Conservation (phyloP, 2,113 vertebrate genomes). For the Alligator sinensis region DNA sequence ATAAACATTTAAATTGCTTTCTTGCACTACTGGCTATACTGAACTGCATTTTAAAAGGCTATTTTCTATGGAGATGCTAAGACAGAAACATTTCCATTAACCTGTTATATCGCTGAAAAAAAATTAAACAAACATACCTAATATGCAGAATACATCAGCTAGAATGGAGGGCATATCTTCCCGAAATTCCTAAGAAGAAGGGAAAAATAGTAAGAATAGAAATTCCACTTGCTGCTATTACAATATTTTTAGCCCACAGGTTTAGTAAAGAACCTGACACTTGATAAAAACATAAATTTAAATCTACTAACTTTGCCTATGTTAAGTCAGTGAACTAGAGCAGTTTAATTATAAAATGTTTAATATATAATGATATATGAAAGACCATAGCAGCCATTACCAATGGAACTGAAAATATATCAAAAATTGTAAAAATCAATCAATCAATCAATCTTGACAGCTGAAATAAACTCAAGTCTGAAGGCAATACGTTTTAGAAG, state of each 20-base stretch:
- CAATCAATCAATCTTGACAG: neutral
- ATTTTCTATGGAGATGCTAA: neutral
- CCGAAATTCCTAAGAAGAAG: slow-evolving; percentile 87
- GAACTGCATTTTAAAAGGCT: neutral
- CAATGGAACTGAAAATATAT: neutral
- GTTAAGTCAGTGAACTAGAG: neutral
- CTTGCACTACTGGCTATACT: neutral
- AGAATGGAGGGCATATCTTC: slow-evolving; percentile 97
- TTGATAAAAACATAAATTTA: neutral
- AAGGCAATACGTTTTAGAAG: neutral
- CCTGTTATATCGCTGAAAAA: neutral
- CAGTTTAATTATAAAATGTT: neutral
- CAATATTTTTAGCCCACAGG: neutral
- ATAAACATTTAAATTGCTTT: neutral
- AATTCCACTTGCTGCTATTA: neutral
- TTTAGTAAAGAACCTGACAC: neutral
- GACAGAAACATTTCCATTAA: neutral
- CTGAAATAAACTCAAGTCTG: neutral
- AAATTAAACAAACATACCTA: slow-evolving; percentile 81
- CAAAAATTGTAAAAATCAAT: neutral
- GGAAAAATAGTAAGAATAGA: slow-evolving; percentile 1
- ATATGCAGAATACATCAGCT: slow-evolving; percentile 97
- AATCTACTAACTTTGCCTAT: neutral
- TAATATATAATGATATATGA: neutral
- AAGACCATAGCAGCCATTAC: neutral